phyloP scores from a whole-genome alignment of 2,113 vertebrate genomes.

The Orthonyx spaldingii region DNA sequence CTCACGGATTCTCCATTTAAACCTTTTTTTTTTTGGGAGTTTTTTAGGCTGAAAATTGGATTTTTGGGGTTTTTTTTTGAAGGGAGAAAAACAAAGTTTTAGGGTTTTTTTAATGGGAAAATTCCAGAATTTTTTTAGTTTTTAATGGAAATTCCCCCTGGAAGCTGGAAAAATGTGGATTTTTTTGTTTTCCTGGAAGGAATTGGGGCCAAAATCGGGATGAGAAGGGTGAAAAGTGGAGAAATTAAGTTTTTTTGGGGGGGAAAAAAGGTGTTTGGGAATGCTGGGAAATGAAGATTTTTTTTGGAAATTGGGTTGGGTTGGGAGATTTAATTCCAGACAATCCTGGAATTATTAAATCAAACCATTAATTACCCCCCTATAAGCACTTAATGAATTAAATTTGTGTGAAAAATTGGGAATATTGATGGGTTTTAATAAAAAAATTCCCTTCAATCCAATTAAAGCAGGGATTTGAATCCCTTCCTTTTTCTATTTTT shows the following conservation, averaged over 20 bases:
- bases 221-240: neutral
- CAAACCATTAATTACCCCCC: neutral
- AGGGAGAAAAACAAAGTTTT: neutral
- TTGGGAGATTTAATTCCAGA: neutral
- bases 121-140: neutral
- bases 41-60: neutral
- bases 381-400: neutral
- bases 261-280: neutral
- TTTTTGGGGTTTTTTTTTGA: neutral
- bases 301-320: neutral
- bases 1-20: fast-evolving
- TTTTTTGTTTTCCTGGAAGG: no score
- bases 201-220: neutral
- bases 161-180: neutral
- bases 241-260: no score
- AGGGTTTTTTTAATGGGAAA: neutral
- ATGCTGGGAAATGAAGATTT: neutral
- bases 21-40: fast-evolving
- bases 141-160: neutral
- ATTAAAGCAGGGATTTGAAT: neutral
- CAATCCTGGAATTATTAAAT: neutral
- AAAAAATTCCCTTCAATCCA: neutral
- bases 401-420: neutral
- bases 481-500: no score
- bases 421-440: neutral